A percentile compares a stretch with the other conserved stretches of the same genome.
phyloP scores from a whole-genome alignment of 2,113 vertebrate genomes.

The crab-eating macaque (Macaca fascicularis) region T2T-MFA8v1.1 NC_088384.1:94812501-94813000 shows the following conservation, averaged over 20 bases:
- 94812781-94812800: conserved; percentile 44
- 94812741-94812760: background rate
- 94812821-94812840: conserved; percentile 5
- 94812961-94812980: background rate
- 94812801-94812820: conserved; percentile 55
- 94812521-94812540: background rate
- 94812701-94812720: background rate
- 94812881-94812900: conserved; percentile 64
- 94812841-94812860: conserved; percentile 53
- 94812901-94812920: conserved; percentile 78
- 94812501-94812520: conserved; percentile 48
- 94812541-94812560: background rate
- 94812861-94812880: conserved; percentile 72
- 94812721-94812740: background rate
- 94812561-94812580: background rate
- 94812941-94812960: background rate
- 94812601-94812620: background rate
- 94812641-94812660: background rate
- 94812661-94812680: background rate
- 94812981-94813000: conserved; percentile 73
- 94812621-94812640: background rate
- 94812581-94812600: background rate
- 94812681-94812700: background rate
- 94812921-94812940: conserved; percentile 46
- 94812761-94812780: conserved; percentile 77